Percentiles rank a stretch among this genome's conserved stretches.
Conservation (phyloP, 1,140 invertebrate genomes). For the Rhyacophila brunnea region DNA sequence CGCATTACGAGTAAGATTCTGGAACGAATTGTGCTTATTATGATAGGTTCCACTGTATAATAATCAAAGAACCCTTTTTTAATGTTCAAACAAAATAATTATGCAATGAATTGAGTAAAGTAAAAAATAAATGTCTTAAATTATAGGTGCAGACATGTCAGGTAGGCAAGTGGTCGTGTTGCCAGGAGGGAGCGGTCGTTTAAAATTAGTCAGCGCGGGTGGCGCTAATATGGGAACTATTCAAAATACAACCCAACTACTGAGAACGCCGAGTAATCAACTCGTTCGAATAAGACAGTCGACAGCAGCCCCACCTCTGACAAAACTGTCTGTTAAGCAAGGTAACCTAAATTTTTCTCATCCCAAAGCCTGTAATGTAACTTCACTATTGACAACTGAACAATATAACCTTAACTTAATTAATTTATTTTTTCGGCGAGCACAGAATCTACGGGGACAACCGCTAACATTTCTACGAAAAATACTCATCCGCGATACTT, state of each 20-base stretch:
- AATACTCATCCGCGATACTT: slow-evolving; percentile 62
- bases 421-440: slow-evolving; percentile 2
- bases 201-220: slow-evolving; percentile 17
- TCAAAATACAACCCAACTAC: neutral
- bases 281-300: slow-evolving; percentile 25
- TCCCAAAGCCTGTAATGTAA: too few species aligned
- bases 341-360: slow-evolving; percentile 7
- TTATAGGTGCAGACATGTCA: slow-evolving; percentile 11
- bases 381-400: too few species aligned
- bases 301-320: slow-evolving; percentile 6
- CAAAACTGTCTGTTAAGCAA: slow-evolving; percentile 23
- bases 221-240: neutral
- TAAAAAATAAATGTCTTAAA: too few species aligned
- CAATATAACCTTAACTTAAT: neutral
- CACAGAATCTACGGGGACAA: neutral
- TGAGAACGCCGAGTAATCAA: slow-evolving; percentile 3
- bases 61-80: too few species aligned
- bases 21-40: too few species aligned
- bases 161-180: slow-evolving; percentile 28
- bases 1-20: too few species aligned
- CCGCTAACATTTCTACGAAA: slow-evolving; percentile 59
- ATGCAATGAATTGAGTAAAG: too few species aligned
- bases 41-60: too few species aligned
- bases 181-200: slow-evolving; percentile 4
- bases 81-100: too few species aligned